phyloP scores from a whole-genome alignment of 37 sponge, comb jelly and placozoan species.

The Hormiphora californensis region DNA sequence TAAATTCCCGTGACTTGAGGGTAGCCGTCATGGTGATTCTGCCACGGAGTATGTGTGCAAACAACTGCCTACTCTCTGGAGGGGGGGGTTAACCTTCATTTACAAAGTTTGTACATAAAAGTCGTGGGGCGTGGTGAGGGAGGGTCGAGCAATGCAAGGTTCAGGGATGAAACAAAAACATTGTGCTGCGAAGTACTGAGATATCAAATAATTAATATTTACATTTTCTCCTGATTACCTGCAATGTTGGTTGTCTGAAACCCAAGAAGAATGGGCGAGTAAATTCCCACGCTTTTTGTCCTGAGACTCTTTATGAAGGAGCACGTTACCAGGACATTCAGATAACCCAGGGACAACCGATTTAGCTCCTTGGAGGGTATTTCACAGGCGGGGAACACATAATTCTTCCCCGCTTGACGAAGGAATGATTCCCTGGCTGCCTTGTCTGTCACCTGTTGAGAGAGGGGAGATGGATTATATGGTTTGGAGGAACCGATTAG shows the following conservation, averaged over 20 bases:
- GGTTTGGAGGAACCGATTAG: too few relatives aligned
- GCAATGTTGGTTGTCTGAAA: slow-evolving; percentile 12
- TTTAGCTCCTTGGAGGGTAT: background rate
- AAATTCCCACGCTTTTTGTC: slow-evolving; percentile 23
- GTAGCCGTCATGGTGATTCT: background rate
- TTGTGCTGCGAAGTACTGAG: too few relatives aligned
- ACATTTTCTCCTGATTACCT: background rate
- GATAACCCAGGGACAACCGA: background rate
- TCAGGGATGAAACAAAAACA: background rate
- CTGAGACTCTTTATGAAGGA: background rate
- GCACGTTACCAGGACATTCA: slow-evolving; percentile 8
- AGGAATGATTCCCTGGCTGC: slow-evolving; percentile 14
- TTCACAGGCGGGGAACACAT: background rate
- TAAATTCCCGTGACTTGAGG: background rate
- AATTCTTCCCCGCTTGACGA: background rate
- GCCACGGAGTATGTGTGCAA: slow-evolving; percentile 11
- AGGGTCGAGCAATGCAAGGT: too few relatives aligned
- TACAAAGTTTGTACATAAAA: background rate
- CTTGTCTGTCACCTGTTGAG: background rate
- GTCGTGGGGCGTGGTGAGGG: too few relatives aligned
- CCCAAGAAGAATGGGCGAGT: slow-evolving; percentile 15
- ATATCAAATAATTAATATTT: background rate
- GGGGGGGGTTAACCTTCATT: background rate
- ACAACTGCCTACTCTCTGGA: slow-evolving; percentile 30
- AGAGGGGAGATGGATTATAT: background rate